Evolutionary conservation across 2,888 invertebrate genomes (phyloP).

Genomic region (Limnephilus marmoratus): DNA sequence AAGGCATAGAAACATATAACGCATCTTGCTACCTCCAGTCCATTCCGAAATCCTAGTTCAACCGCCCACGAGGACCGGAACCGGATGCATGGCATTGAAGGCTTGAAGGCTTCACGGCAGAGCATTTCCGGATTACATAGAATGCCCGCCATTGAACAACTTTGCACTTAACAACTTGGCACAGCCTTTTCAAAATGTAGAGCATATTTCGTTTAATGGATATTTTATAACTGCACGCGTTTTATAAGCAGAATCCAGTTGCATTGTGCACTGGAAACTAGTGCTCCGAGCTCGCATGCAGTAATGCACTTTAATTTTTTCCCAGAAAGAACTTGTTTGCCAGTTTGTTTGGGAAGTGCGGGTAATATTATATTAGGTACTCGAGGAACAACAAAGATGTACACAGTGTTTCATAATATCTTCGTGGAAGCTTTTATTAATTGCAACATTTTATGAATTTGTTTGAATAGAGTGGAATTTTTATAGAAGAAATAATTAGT

Average conservation of each 20-base stretch:
- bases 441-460: neutral
- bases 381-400: neutral
- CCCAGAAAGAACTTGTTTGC: neutral
- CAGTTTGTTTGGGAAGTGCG: neutral
- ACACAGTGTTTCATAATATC: neutral
- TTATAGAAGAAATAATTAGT: neutral
- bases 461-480: neutral
- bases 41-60: neutral
- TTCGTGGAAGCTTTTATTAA: neutral
- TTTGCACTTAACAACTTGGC: slow-evolving; percentile 56
- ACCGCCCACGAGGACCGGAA: slow-evolving; percentile 5
- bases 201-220: slow-evolving; percentile 35
- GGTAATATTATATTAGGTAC: neutral
- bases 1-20: no score
- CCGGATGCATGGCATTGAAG: slow-evolving; percentile 24
- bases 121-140: slow-evolving; percentile 47
- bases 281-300: neutral
- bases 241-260: slow-evolving; percentile 32
- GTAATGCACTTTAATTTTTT: slow-evolving; percentile 3
- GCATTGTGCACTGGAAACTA: slow-evolving; percentile 20
- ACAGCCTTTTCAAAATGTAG: slow-evolving; percentile 40
- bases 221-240: slow-evolving; percentile 12
- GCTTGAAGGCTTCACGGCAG: slow-evolving; percentile 17
- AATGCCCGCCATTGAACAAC: slow-evolving; percentile 47
- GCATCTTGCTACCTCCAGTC: neutral